phyloP scores from a whole-genome alignment of 2,113 vertebrate species.

The Chloroceryle aenea region DNA sequence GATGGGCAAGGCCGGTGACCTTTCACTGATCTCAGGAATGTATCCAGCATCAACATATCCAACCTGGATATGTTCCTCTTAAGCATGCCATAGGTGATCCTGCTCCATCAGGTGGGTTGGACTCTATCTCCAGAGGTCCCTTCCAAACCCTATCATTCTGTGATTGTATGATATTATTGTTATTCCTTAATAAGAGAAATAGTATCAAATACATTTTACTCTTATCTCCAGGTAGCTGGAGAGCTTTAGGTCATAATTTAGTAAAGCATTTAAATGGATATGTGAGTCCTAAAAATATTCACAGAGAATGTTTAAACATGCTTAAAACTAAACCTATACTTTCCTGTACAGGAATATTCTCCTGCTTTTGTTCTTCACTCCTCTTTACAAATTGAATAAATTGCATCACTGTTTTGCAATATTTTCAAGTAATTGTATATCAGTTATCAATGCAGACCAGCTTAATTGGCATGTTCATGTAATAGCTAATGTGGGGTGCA shows the following conservation, averaged over 20 bases:
- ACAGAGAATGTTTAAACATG: neutral
- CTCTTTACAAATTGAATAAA: neutral
- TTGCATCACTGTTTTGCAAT: neutral
- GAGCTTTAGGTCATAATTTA: neutral
- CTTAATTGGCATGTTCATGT: neutral
- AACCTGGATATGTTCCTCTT: no score
- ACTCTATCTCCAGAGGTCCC: no score
- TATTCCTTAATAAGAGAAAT: neutral
- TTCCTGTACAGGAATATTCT: neutral
- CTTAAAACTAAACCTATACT: neutral
- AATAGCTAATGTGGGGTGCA: neutral
- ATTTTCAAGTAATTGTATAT: neutral
- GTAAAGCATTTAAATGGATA: neutral
- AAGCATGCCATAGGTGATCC: no score
- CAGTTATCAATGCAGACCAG: neutral
- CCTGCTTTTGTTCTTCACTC: neutral
- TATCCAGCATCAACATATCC: neutral
- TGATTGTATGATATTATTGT: neutral
- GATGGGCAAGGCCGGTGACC: neutral
- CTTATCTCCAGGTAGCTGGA: neutral
- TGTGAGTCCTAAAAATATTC: neutral
- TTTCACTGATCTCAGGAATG: neutral
- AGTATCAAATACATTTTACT: neutral
- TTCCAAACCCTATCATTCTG: no score
- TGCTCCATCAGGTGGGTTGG: no score